Percentiles rank a stretch among this genome's conserved stretches.
phyloP scores from a whole-genome alignment of 2,797 vertebrate genomes.

The Rhinogobio ventralis region DNA sequence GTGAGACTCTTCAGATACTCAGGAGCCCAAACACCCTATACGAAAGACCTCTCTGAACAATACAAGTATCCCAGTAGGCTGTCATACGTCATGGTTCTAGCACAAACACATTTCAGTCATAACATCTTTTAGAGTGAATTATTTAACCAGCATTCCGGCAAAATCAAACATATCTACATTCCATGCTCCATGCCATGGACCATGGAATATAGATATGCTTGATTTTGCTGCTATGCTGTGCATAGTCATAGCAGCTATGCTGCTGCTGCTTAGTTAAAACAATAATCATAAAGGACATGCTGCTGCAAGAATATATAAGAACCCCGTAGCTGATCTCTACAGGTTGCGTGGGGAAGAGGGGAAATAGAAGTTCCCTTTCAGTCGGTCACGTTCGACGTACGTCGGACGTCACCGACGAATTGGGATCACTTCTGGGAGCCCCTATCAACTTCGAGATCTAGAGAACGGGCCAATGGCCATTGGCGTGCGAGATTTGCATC shows the following conservation, averaged over 20 bases:
- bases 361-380: too few species aligned
- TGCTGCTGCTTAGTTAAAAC: not conserved
- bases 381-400: too few species aligned
- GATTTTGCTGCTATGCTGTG: not conserved
- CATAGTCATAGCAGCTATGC: too few species aligned
- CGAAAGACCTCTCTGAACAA: not conserved
- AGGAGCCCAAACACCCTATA: not conserved
- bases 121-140: not conserved
- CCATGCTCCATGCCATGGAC: not conserved
- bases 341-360: too few species aligned
- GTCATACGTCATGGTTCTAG: not conserved
- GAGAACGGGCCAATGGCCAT: too few species aligned
- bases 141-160: not conserved
- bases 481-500: too few species aligned
- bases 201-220: not conserved
- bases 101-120: not conserved
- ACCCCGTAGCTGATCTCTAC: too few species aligned
- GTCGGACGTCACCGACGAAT: too few species aligned
- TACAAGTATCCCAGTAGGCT: not conserved
- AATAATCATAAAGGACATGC: not conserved
- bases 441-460: too few species aligned
- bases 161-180: too few species aligned
- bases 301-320: not conserved
- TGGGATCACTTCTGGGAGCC: too few species aligned
- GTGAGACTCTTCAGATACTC: not conserved